Base-by-base conservation (phyloP, 92 coral and sea anemone species). In the Nematostella vectensis region DNA sequence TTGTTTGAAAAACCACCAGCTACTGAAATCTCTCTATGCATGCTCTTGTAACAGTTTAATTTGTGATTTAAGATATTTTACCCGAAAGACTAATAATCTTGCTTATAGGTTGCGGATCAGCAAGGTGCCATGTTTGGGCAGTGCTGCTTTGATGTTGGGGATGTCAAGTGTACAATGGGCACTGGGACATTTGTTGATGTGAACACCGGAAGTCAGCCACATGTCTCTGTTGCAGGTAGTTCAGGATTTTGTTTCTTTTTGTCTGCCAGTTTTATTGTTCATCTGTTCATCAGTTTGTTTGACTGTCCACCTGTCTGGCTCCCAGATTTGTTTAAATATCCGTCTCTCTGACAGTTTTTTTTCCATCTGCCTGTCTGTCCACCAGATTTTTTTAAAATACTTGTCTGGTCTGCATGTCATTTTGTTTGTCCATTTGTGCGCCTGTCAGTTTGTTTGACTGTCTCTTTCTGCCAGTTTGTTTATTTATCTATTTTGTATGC, bases 141-240 rank as follows among this genome's bases (percentile, higher is more conserved):
- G 54, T 93, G 99, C 53, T 93, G 99, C 69, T 93, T 93, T 75
- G 94, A 93, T 69, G 88, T 80, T 45, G 99, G 99, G 28, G 99
- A 93, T 50, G 81, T 93, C 2, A 93, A 93, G 40, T 87, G 95
- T 44, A 93, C 99, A 2, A 33, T 93, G 81, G 99, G 99, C 16
- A 93, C 99, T 11, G 99, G 96, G 0, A 77, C 96, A 11, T 93
- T 86, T 61, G 75, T 93, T 50, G 69, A 87, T 58, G 77, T 93
- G 33, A 93, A 93, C 59, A 93, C 99, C 50, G 99, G 99, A 3
- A 72, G 65, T 8, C 73, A 70, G 54, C 77, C 99, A 0, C 99
- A 93, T 63, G 99, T 89, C 0, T 93, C 99, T 57, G 66, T 93
- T 8, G 94, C 96, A 56, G 99, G 99, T 89, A 57, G 37, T 56